Evolutionary conservation across 2,888 invertebrate species (phyloP).

Genomic region (Crioceris asparagi): DNA sequence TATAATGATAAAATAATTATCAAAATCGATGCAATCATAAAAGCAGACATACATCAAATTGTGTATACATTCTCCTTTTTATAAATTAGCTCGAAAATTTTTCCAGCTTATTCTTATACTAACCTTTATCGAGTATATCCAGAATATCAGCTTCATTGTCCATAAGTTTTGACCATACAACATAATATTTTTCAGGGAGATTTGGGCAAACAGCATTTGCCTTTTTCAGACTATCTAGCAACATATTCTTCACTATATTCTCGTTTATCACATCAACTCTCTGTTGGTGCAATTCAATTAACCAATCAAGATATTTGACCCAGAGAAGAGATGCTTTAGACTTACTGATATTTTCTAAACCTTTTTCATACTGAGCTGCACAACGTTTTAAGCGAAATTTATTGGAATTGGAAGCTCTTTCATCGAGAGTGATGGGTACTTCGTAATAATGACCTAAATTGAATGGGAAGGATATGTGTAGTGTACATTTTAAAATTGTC

Average conservation of each 20-base stretch:
- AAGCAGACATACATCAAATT: neutral
- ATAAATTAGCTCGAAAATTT: neutral
- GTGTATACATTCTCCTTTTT: neutral
- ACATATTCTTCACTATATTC: constrained; percentile 35
- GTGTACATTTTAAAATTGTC: neutral
- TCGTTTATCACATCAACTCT: constrained; percentile 10
- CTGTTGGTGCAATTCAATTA: constrained; percentile 32
- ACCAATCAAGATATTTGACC: constrained; percentile 42
- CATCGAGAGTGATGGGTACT: too few relatives aligned
- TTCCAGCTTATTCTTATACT: neutral
- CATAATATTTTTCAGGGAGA: constrained; percentile 28
- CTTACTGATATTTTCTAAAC: constrained; percentile 20
- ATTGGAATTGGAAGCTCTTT: constrained; percentile 6
- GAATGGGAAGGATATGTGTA: neutral
- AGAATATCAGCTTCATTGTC: constrained; percentile 20
- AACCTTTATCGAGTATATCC: constrained; percentile 22
- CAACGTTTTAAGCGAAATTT: constrained; percentile 22
- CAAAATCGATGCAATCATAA: too few relatives aligned
- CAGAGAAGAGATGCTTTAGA: constrained; percentile 21
- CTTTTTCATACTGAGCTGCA: constrained; percentile 24
- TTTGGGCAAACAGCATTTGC: constrained; percentile 10
- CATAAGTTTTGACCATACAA: constrained; percentile 28
- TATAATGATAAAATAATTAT: too few relatives aligned
- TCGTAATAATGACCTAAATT: constrained; percentile 14
- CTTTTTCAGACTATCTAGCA: constrained; percentile 28